These are phyloP conservation scores for Caenorhabditis sulstoni DNA, from an alignment of 2,888 invertebrate genomes.

Conservation along the genomic window DNA sequence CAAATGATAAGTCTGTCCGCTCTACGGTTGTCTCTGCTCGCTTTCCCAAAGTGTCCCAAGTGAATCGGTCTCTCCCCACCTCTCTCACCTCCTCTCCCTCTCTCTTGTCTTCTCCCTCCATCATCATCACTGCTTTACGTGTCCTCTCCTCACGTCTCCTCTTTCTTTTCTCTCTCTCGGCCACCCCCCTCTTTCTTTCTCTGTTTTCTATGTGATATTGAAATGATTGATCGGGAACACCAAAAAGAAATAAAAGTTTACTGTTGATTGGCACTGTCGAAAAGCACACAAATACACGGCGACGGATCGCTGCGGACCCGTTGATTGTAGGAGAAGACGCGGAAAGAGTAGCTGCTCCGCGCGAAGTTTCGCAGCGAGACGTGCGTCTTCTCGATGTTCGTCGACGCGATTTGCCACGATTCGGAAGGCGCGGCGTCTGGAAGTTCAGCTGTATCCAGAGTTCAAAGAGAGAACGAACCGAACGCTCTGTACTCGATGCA, in stretches of 20 bases:
- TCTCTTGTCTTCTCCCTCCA: too few species aligned
- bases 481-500: slow-evolving; percentile 60
- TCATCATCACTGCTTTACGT: too few species aligned
- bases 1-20: too few species aligned
- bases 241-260: neutral
- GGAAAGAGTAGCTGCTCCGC: slow-evolving; percentile 52
- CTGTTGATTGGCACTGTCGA: slow-evolving; percentile 33
- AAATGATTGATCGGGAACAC: neutral
- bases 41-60: too few species aligned
- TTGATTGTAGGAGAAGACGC: slow-evolving; percentile 63
- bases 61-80: too few species aligned
- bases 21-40: too few species aligned
- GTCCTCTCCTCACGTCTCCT: too few species aligned
- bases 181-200: neutral
- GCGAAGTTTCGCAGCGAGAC: slow-evolving; percentile 60
- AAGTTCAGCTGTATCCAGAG: too few species aligned
- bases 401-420: slow-evolving; percentile 48
- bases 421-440: slow-evolving; percentile 37
- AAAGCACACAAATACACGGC: slow-evolving; percentile 51
- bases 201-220: neutral
- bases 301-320: slow-evolving; percentile 61
- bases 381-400: slow-evolving; percentile 53
- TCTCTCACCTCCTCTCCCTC: too few species aligned
- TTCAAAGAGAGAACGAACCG: too few species aligned
- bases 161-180: too few species aligned